These are phyloP conservation scores for Tragelaphus strepsiceros DNA, from an alignment of 2,113 vertebrate genomes.

Conservation along the genomic window DNA sequence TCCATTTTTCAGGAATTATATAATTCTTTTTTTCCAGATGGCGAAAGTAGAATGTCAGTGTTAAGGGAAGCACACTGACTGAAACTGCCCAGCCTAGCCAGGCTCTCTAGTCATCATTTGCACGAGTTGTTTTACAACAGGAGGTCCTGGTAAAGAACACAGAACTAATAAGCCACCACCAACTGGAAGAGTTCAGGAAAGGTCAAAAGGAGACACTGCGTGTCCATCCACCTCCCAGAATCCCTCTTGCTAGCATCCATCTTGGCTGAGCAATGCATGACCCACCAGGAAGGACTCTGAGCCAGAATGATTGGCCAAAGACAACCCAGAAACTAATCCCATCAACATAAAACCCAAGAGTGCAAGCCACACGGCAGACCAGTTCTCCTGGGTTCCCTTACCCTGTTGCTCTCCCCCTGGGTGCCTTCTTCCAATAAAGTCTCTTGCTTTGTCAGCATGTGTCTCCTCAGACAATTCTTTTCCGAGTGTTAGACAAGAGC, in stretches of 20 bases:
- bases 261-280: background rate
- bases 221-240: background rate
- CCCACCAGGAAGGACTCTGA: background rate
- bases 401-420: background rate
- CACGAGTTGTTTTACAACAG: background rate
- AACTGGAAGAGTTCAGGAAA: background rate
- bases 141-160: background rate
- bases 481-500: background rate
- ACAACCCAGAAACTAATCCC: background rate
- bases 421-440: background rate
- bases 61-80: background rate
- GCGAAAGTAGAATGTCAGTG: background rate
- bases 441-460: background rate
- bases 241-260: background rate
- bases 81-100: background rate
- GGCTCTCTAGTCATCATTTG: background rate
- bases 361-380: accelerated
- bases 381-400: background rate
- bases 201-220: background rate
- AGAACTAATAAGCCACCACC: background rate
- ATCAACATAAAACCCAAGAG: background rate
- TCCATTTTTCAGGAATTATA: background rate
- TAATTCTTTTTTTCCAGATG: background rate
- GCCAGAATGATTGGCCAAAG: background rate
- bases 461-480: background rate